Evolutionary conservation across 2,888 invertebrate genomes (phyloP), one percentile per base, ranked within the genome.

Genomic region (Nomada lathburiana): DNA sequence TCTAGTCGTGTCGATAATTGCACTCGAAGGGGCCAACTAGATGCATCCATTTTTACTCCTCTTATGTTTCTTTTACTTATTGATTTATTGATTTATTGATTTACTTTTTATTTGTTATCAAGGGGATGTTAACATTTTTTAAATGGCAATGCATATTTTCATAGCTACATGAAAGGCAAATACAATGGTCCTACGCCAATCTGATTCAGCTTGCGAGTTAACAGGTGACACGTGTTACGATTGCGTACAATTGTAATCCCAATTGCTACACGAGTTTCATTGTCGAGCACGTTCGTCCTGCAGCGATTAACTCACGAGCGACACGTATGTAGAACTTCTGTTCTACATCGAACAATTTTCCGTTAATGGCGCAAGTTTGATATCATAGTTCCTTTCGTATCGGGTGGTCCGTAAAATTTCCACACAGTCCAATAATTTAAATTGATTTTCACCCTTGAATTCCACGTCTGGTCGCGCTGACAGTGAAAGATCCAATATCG

Each of bases 391-490:
- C 36, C 9, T 36, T 36, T 36, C 36, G 36, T 36, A 7, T 36
- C 9, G 36, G 36, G 7, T 36, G 36, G 7, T 36, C 36, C 36
- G 36, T 36, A 36, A 36, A 36, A 36, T 36, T 36, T 36, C 36
- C 36, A 9, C 36, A 36, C 36, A 7, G 7, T 36, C 36, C 36
- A 36, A 20, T 23, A 20, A 2, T 81, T 53, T 18, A 79, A 80
- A 80, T 80, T 69, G 52, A 81, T 80, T 65, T 80, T 23, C 68
- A 64, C 69, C 73, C 80, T 59, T 52, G 67, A 52, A 64, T 68
- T 47, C 47, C 59, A 10, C 44, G 4, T 23, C 29, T 57, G 20
- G 13, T 20, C n/a, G 53, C 42, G 16, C 9, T n/a, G 53, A 47
- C 20, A 63, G 29, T 52, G n/a, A 52, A 50, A 36, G 72, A 73